Evolutionary conservation across 2,113 vertebrate species (phyloP), one percentile per base, ranked within the genome.

Genomic region (Menura novaehollandiae): DNA sequence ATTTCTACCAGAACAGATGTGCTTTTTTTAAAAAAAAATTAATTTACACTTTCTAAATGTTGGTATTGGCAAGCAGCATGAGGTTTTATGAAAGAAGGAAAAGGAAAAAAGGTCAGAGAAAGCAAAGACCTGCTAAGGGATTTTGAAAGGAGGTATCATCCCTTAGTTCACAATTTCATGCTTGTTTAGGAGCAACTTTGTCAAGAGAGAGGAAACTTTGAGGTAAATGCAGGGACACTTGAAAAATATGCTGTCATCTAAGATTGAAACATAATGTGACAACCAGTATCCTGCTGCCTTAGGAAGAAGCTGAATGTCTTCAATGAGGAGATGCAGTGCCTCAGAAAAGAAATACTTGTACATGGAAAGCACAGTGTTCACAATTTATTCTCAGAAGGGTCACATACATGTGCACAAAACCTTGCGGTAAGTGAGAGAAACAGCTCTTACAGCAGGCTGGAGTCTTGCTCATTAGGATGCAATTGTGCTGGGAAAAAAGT

Each of bases 181-280:
- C 44, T 95, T 97, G 73, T 91, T 95, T 95, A 74, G 92, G 63
- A 89, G 59, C 51, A 95, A 89, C 81, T 95, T 92, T 92, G 87
- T 96, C 56, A 80, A 92, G 46, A 71, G 39, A 82, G 62, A 58
- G 39, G 30, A 89, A 97, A 96, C 82, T 91, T 96, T 37, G 89
- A 97, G 94, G 78, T 91, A 96, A 92, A 95, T 74, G 55, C 92
- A 93, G 91, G 93, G 94, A 96, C 85, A 91, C 53, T 93, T 94
- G 93, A 91, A 96, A 96, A 97, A 97, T 97, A 96, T 74, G 69
- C 83, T 97, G 92, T 97, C 95, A 94, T 77, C 69, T 49, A 60
- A 94, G 95, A 96, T 12, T 96, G 95, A 97, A 96, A 93, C 82
- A 33, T 92, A 94, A 91, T 88, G 92, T 95, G 95, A 97, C 95